A percentile compares a stretch with the other conserved stretches of the same genome.
phyloP scores from a whole-genome alignment of 2,113 vertebrate genomes.

The Nothocercus julius region DNA sequence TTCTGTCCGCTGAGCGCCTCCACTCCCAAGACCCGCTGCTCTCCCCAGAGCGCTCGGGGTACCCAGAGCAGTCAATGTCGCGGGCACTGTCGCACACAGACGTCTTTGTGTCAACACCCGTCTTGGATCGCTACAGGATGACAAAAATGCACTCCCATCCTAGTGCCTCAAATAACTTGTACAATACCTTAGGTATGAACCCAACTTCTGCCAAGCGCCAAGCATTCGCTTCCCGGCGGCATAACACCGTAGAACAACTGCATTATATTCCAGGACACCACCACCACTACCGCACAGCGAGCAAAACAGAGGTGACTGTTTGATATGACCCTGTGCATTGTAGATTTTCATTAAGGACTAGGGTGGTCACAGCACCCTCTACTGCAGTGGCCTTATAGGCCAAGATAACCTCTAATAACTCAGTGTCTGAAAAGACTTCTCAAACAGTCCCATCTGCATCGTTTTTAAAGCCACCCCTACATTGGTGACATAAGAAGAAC shows the following conservation, averaged over 20 bases:
- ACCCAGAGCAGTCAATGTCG: conserved; percentile 91
- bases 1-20: conserved; percentile 92
- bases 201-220: conserved; percentile 94
- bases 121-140: conserved; percentile 97
- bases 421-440: conserved; percentile 68
- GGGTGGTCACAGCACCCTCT: conserved; percentile 70
- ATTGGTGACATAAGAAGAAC: conserved; percentile 11
- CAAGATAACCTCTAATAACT: conserved; percentile 74
- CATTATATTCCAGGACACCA: conserved; percentile 94
- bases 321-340: conserved; percentile 74
- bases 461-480: conserved; percentile 50
- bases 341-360: conserved; percentile 62
- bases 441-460: conserved; percentile 42
- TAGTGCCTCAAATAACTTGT: conserved; percentile 96
- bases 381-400: conserved; percentile 77
- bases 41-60: conserved; percentile 90
- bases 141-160: conserved; percentile 99
- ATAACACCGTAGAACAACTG: conserved; percentile 97
- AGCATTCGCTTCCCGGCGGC: conserved; percentile 94
- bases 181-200: conserved; percentile 92
- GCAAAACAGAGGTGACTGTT: conserved; percentile 99
- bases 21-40: conserved; percentile 96
- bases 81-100: conserved; percentile 96
- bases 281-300: conserved; percentile 95
- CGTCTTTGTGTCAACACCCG: conserved; percentile 93